Evolutionary conservation across 2,888 invertebrate species (phyloP).

Genomic region (Bellardia pandia): DNA sequence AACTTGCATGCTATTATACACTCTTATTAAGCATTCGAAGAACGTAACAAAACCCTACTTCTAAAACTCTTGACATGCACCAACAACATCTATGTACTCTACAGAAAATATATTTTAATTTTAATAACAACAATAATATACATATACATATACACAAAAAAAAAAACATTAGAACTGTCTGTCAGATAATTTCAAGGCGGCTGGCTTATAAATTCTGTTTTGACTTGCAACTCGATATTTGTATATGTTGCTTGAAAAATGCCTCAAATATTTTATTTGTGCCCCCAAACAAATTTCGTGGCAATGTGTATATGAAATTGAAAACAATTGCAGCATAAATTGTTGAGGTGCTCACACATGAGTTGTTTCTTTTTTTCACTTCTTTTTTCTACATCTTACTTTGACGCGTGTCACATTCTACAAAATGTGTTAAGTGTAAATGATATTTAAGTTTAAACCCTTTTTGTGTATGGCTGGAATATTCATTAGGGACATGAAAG

Average conservation of each 20-base stretch:
- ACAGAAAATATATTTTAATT: background rate
- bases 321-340: slow-evolving; percentile 45
- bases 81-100: background rate
- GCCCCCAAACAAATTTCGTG: background rate
- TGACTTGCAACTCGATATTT: slow-evolving; percentile 11
- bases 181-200: slow-evolving; percentile 32
- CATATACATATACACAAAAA: background rate
- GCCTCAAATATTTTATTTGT: background rate
- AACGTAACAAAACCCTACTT: slow-evolving; percentile 77
- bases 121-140: background rate
- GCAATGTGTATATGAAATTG: slow-evolving; percentile 1
- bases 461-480: slow-evolving; percentile 11
- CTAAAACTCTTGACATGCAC: slow-evolving; percentile 54
- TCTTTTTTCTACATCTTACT: background rate
- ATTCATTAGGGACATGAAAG: slow-evolving; percentile 16
- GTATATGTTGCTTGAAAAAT: background rate
- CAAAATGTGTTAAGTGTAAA: slow-evolving; percentile 27
- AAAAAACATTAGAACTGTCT: slow-evolving; percentile 23
- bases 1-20: slow-evolving; percentile 10
- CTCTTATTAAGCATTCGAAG: slow-evolving; percentile 76
- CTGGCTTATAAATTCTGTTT: slow-evolving; percentile 24
- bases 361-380: slow-evolving; percentile 8
- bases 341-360: slow-evolving; percentile 15
- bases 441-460: slow-evolving; percentile 5
- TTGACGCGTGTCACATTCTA: slow-evolving; percentile 61